These are phyloP conservation scores for Callopanchax toddi DNA, from an alignment of 2,113 vertebrate genomes.

Conservation along the genomic window DNA sequence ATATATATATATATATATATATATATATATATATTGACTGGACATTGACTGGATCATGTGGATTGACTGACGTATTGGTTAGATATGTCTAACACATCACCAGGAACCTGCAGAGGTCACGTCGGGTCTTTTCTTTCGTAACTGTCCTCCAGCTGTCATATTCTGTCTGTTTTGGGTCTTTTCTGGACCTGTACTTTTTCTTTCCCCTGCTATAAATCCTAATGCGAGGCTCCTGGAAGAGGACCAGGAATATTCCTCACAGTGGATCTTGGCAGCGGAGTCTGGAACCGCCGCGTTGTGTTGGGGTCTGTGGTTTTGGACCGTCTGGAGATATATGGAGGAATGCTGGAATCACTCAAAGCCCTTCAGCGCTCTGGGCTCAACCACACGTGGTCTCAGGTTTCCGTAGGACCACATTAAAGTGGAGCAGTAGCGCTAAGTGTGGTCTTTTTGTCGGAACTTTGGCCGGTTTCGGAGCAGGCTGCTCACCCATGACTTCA, in stretches of 20 bases:
- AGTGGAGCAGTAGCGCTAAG: slow-evolving; percentile 66
- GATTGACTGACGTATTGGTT: too few relatives aligned
- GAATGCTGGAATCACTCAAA: slow-evolving; percentile 74
- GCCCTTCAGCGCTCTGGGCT: slow-evolving; percentile 67
- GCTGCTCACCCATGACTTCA: slow-evolving; percentile 43
- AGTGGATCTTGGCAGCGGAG: slow-evolving; percentile 70
- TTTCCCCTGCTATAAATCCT: slow-evolving; percentile 71
- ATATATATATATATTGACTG: too few relatives aligned
- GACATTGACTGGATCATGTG: too few relatives aligned
- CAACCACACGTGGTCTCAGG: slow-evolving; percentile 65
- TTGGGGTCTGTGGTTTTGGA: slow-evolving; percentile 75
- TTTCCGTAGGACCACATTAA: slow-evolving; percentile 76
- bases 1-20: too few relatives aligned
- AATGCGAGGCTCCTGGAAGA: slow-evolving; percentile 68
- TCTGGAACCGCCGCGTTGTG: slow-evolving; percentile 63
- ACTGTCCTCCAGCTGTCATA: slow-evolving; percentile 48
- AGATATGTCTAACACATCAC: slow-evolving; percentile 41
- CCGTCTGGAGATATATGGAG: slow-evolving; percentile 64
- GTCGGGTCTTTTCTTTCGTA: slow-evolving; percentile 33
- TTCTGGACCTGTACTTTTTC: slow-evolving; percentile 70
- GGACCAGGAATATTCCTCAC: slow-evolving; percentile 73
- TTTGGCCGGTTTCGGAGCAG: slow-evolving; percentile 57
- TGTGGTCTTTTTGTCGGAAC: slow-evolving; percentile 74
- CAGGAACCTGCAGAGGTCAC: slow-evolving; percentile 36
- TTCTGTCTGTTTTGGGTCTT: slow-evolving; percentile 50